A percentile compares a stretch with the other conserved stretches of the same genome.
These are phyloP conservation scores for Periophthalmus modestus DNA, from an alignment of 2,113 vertebrate genomes.

Conservation along the genomic window DNA sequence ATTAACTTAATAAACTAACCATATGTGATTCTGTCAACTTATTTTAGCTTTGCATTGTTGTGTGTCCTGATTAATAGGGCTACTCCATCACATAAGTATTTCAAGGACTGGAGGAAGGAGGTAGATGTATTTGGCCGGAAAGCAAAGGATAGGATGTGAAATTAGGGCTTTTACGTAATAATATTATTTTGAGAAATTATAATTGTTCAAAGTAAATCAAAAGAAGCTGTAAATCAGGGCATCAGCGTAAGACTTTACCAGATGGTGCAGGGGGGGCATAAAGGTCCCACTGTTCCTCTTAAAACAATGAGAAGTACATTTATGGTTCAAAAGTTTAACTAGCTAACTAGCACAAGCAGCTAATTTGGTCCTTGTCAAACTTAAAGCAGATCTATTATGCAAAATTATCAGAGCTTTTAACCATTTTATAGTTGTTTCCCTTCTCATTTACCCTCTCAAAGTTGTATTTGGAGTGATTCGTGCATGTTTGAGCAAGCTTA, in stretches of 20 bases:
- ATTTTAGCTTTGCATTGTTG: constrained; percentile 69
- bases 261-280: background rate
- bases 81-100: constrained; percentile 24
- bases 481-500: no score
- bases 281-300: background rate
- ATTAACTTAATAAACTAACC: constrained; percentile 23
- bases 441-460: no score
- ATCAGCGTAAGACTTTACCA: constrained; percentile 8
- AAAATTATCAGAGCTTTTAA: no score
- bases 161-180: constrained; percentile 1
- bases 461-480: no score
- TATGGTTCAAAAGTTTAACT: background rate
- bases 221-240: background rate
- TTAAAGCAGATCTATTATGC: no score
- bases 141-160: constrained; percentile 64
- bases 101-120: constrained; percentile 26
- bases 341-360: no score
- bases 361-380: no score
- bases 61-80: background rate
- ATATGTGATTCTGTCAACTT: constrained; percentile 51
- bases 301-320: background rate
- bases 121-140: constrained; percentile 19
- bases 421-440: no score
- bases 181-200: constrained; percentile 68
- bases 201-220: background rate